Percentiles rank a stretch among this genome's conserved stretches.
These are phyloP conservation scores for Pterois miles DNA, from an alignment of 2,797 vertebrate species.

Conservation along the genomic window DNA sequence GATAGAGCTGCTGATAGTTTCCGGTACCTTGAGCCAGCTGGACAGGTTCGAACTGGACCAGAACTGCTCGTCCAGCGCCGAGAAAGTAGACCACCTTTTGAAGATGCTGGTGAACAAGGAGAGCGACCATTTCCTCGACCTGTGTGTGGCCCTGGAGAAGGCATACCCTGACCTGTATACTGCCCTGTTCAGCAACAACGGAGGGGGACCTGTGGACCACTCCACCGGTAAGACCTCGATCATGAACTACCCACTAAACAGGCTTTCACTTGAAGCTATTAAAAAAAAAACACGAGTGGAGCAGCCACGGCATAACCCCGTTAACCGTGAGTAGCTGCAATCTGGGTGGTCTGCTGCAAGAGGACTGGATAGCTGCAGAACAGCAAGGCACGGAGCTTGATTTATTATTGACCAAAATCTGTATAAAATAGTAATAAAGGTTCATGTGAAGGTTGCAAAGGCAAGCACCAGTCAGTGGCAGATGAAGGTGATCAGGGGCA, in stretches of 20 bases:
- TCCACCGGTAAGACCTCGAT: constrained; percentile 83
- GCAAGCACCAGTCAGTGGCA: neutral
- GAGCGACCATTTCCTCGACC: constrained; percentile 95
- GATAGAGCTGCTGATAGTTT: constrained; percentile 91
- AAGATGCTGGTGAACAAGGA: constrained; percentile 96
- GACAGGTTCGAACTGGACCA: constrained; percentile 91
- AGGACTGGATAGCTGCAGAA: neutral
- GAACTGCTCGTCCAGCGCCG: constrained; percentile 86
- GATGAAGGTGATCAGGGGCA: too few species aligned
- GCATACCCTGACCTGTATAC: constrained; percentile 94
- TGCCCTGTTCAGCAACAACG: constrained; percentile 89
- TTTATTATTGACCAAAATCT: neutral
- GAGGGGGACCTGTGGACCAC: constrained; percentile 86
- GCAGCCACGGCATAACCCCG: neutral
- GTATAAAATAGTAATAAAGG: neutral
- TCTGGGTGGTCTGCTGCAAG: constrained; percentile 69
- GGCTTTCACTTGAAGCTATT: neutral
- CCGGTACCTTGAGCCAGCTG: constrained; percentile 89
- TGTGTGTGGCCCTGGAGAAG: constrained; percentile 96
- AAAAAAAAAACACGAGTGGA: neutral
- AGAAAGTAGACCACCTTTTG: constrained; percentile 94
- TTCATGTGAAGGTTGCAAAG: constrained; percentile 17
- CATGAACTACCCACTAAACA: neutral
- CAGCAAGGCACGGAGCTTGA: neutral
- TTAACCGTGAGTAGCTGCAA: neutral